Conservation (phyloP, 2,888 invertebrate genomes). For the Prenolepis imparis region DNA sequence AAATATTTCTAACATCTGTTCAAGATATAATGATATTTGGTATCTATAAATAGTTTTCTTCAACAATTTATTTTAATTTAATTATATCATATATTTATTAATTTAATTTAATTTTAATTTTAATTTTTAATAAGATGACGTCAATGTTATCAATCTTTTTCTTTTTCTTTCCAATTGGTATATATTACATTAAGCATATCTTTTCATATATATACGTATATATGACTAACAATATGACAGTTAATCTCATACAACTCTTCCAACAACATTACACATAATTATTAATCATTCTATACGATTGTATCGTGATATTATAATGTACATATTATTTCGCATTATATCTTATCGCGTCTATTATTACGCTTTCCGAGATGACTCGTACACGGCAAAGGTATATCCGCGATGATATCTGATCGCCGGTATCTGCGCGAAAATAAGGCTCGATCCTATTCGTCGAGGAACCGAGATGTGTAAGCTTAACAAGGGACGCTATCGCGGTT, state of each 20-base stretch:
- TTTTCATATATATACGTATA: no score
- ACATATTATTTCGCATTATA: constrained; percentile 1
- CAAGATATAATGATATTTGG: background rate
- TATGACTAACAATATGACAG: background rate
- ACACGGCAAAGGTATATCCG: background rate
- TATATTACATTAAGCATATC: no score
- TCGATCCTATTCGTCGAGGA: constrained; percentile 29
- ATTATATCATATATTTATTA: background rate
- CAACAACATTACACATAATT: background rate
- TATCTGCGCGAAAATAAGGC: constrained; percentile 35
- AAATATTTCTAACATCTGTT: background rate
- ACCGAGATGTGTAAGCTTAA: constrained; percentile 37
- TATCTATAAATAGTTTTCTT: background rate
- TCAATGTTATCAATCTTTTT: background rate
- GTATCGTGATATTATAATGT: background rate
- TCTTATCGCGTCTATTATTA: background rate
- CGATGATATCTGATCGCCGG: constrained; percentile 33
- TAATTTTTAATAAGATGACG: background rate
- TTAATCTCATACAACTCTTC: background rate
- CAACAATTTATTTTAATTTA: background rate
- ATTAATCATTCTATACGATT: background rate
- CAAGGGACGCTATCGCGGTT: constrained; percentile 48
- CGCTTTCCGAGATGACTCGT: constrained; percentile 8
- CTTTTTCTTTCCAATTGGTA: background rate
- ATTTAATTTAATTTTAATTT: no score